Conservation (phyloP, 2,113 vertebrate species). For the Verasper variegatus region DNA sequence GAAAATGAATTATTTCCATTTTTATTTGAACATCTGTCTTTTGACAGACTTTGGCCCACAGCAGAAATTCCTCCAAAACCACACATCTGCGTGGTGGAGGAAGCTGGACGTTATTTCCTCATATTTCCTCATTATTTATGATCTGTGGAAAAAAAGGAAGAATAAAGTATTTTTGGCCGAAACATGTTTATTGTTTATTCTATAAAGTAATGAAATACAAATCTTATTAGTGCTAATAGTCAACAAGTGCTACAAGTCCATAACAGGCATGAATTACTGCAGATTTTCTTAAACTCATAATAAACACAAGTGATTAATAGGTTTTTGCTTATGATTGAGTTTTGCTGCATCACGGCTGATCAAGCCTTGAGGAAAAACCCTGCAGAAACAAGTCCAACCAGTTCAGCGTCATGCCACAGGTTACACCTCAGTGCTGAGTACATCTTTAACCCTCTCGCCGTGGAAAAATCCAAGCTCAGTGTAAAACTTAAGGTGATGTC, state of each 20-base stretch:
- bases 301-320: background rate
- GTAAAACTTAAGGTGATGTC: background rate
- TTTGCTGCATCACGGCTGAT: background rate
- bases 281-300: background rate
- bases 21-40: slow-evolving; percentile 44
- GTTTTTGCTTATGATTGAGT: background rate
- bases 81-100: slow-evolving; percentile 29
- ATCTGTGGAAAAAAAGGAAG: background rate
- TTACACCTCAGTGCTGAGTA: slow-evolving; percentile 14
- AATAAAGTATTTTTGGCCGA: background rate
- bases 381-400: slow-evolving; percentile 41
- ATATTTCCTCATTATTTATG: slow-evolving; percentile 3
- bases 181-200: background rate
- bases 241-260: too few species aligned
- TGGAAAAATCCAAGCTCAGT: background rate
- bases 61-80: slow-evolving; percentile 62
- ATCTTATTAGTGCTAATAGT: too few species aligned
- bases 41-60: slow-evolving; percentile 27
- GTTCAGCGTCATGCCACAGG: slow-evolving; percentile 25
- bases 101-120: slow-evolving; percentile 26
- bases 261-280: background rate
- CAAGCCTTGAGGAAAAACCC: slow-evolving; percentile 3
- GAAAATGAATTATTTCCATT: slow-evolving; percentile 28
- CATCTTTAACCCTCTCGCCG: background rate
- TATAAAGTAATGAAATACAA: background rate